phyloP scores from a whole-genome alignment of 2,888 invertebrate species.

The Troides helena region DNA sequence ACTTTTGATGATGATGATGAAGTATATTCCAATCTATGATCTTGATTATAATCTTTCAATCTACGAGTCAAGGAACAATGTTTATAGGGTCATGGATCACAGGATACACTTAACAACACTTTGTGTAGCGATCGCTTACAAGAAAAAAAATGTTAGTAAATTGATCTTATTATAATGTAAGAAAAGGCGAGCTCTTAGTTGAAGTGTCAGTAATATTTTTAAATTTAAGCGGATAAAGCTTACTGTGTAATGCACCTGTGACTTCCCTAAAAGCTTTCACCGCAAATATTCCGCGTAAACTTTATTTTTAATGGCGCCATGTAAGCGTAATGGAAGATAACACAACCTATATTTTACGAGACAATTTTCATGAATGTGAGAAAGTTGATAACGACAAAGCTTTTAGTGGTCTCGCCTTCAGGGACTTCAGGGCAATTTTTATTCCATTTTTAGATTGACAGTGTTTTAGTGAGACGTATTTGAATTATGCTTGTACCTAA shows the following conservation, averaged over 20 bases:
- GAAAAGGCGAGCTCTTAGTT: slow-evolving; percentile 36
- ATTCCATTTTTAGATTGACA: slow-evolving; percentile 38
- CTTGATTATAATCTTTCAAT: no score
- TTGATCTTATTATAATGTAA: slow-evolving; percentile 24
- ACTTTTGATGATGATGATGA: no score
- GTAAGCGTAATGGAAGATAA: slow-evolving; percentile 73
- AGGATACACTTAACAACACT: no score
- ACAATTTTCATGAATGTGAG: slow-evolving; percentile 66
- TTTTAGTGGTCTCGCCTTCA: slow-evolving; percentile 52
- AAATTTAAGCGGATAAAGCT: slow-evolving; percentile 63
- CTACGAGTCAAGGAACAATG: background rate
- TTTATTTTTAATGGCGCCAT: slow-evolving; percentile 74
- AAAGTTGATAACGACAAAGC: slow-evolving; percentile 68
- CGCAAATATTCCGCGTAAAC: slow-evolving; percentile 62
- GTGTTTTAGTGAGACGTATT: slow-evolving; percentile 18
- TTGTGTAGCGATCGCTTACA: no score
- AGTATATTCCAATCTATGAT: no score
- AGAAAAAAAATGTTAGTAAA: background rate
- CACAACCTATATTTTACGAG: slow-evolving; percentile 70
- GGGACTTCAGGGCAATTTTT: slow-evolving; percentile 34
- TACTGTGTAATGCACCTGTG: slow-evolving; percentile 73
- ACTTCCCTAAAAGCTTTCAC: slow-evolving; percentile 69
- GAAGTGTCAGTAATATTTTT: slow-evolving; percentile 57
- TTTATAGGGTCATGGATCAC: background rate
- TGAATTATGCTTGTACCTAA: background rate